These are phyloP conservation scores for Micrasema longulum DNA, from an alignment of 1,140 invertebrate species.

Conservation along the genomic window DNA sequence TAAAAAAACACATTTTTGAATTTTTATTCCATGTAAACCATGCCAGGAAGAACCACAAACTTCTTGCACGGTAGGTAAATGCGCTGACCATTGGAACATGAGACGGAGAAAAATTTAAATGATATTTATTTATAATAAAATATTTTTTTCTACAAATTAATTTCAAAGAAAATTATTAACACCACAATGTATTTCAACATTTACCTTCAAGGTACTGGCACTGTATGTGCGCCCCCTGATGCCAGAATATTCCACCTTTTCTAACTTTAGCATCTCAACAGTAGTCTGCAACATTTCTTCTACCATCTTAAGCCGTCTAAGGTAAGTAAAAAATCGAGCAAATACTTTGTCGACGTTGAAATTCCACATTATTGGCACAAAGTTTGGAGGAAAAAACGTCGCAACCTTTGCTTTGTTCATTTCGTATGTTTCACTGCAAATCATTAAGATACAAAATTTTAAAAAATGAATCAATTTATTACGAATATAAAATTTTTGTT, in stretches of 20 bases:
- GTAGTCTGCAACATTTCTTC: slow-evolving; percentile 79
- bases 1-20: too few species aligned
- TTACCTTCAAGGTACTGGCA: slow-evolving; percentile 66
- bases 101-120: too few species aligned
- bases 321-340: slow-evolving; percentile 75
- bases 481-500: background rate
- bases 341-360: slow-evolving; percentile 81
- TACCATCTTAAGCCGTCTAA: slow-evolving; percentile 71
- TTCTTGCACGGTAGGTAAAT: too few species aligned
- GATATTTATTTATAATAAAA: too few species aligned
- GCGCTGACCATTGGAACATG: too few species aligned
- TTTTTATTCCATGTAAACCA: too few species aligned
- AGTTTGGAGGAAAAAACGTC: slow-evolving; percentile 62
- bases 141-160: too few species aligned
- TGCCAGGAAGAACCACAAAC: too few species aligned
- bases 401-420: slow-evolving; percentile 64
- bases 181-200: too few species aligned
- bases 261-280: slow-evolving; percentile 86
- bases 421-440: slow-evolving; percentile 61
- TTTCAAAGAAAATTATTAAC: too few species aligned
- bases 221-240: slow-evolving; percentile 78
- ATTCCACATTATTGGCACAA: slow-evolving; percentile 74
- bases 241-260: slow-evolving; percentile 87
- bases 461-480: background rate
- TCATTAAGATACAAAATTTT: slow-evolving; percentile 28